phyloP scores from a whole-genome alignment of 2,888 invertebrate species.

The Eupithecia vulgata region DNA sequence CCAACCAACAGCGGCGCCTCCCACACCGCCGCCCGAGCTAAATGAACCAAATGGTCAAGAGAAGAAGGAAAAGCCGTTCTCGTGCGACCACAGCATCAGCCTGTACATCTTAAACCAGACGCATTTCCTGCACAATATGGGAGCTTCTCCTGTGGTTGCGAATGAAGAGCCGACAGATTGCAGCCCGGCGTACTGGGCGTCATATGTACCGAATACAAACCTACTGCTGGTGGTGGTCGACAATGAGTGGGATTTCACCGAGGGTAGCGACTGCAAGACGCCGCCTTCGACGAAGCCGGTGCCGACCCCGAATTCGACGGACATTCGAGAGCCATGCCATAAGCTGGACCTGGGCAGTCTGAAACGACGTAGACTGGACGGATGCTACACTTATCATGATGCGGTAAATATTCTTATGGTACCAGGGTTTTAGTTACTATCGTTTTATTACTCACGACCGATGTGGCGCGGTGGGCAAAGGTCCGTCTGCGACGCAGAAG shows the following conservation, averaged over 20 bases:
- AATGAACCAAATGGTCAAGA: slow-evolving; percentile 62
- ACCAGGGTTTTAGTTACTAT: background rate
- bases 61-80: slow-evolving; percentile 76
- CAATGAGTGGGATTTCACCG: slow-evolving; percentile 54
- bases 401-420: slow-evolving; percentile 71
- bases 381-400: slow-evolving; percentile 90
- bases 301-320: slow-evolving; percentile 64
- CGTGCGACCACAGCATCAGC: slow-evolving; percentile 89
- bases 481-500: too few species aligned
- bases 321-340: slow-evolving; percentile 87
- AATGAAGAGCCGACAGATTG: slow-evolving; percentile 64
- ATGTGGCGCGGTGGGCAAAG: too few species aligned
- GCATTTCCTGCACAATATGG: slow-evolving; percentile 71
- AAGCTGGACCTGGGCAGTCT: slow-evolving; percentile 89
- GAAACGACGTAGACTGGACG: slow-evolving; percentile 87
- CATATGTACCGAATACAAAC: slow-evolving; percentile 90
- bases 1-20: slow-evolving; percentile 55
- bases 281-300: slow-evolving; percentile 86
- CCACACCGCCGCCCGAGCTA: slow-evolving; percentile 48
- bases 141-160: slow-evolving; percentile 61
- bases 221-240: slow-evolving; percentile 90
- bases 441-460: too few species aligned
- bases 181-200: slow-evolving; percentile 85
- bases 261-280: slow-evolving; percentile 61
- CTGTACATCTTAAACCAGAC: slow-evolving; percentile 88